Evolutionary conservation across 2,888 invertebrate species (phyloP), one percentile per base, ranked within the genome.

Genomic region (Timandra comae): DNA sequence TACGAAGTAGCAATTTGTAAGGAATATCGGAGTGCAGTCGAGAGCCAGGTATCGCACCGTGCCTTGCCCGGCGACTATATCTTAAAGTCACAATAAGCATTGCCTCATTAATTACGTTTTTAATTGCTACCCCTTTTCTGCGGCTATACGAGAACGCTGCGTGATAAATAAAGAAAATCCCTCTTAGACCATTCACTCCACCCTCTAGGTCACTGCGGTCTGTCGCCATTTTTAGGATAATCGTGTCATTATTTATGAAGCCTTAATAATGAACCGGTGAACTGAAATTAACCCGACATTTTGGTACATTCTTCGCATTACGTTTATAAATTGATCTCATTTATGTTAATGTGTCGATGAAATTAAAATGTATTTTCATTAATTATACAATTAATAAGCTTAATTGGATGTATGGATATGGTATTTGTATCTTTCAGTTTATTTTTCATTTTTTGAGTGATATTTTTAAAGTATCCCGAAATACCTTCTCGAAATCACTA

Each of bases 311-410:
- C 4, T 16, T 16, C 16, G 16, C 16, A 3, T n/a, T n/a, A n/a
- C n/a, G n/a, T 52, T 51, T 47, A 34, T 41, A 49, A 40, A 35
- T 54, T 61, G 63, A 65, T 58, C 65, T 64, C 60, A 63, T 64
- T 61, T 49, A 43, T 45, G 42, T 46, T 52, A 43, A 19, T n/a
- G 52, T 22, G 22, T 4, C 9, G 9, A 22, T n/a, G n/a, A 9
- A n/a, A 22, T 22, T 8, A 4, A 22, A 22, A 4, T 8, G 9
- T 4, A 7, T 22, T 8, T n/a, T 22, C 4, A 22, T 8, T 8
- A 9, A n/a, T n/a, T n/a, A n/a, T n/a, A n/a, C n/a, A n/a, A n/a
- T n/a, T n/a, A n/a, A 7, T 3, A 7, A 8, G 7, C n/a, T n/a
- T 3, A n/a, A n/a, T 22, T 22, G 22, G 2, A n/a, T 20, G 20